Percentiles rank a stretch among this genome's conserved stretches.
Evolutionary conservation across 1,140 invertebrate genomes (phyloP).

Genomic region (Hetaerina americana): DNA sequence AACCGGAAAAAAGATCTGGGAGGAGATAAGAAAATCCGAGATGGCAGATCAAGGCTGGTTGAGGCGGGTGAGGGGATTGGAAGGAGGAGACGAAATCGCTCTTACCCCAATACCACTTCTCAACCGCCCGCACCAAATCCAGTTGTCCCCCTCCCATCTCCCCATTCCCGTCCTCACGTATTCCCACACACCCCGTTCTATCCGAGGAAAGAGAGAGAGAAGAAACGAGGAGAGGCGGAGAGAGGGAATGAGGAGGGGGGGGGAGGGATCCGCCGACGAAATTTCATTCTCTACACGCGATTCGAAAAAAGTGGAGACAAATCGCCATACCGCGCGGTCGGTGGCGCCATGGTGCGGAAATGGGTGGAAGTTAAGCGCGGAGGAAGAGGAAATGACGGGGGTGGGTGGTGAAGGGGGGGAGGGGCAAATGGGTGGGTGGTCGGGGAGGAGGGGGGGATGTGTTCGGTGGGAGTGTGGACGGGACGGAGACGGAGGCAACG

Average conservation of each 20-base stretch:
- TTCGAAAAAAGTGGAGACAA: background rate
- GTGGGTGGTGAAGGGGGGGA: background rate
- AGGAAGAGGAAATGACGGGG: background rate
- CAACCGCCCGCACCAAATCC: too few relatives aligned
- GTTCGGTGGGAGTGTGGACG: too few relatives aligned
- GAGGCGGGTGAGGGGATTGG: background rate
- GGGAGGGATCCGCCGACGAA: too few relatives aligned
- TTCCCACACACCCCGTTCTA: background rate
- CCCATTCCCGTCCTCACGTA: background rate
- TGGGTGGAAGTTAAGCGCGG: background rate
- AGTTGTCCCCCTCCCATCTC: background rate
- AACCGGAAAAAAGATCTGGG: too few relatives aligned
- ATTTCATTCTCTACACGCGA: too few relatives aligned
- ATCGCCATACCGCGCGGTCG: background rate
- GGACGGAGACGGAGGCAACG: too few relatives aligned
- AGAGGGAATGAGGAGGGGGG: too few relatives aligned
- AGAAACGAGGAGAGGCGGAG: too few relatives aligned
- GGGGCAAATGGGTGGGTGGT: background rate
- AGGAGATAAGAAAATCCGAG: background rate
- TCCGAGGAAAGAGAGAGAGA: too few relatives aligned
- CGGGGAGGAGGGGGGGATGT: too few relatives aligned
- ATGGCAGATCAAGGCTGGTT: too few relatives aligned
- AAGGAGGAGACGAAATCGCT: background rate
- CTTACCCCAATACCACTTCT: too few relatives aligned
- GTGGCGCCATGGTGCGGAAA: background rate